Base-by-base conservation (phyloP, 2,113 vertebrate genomes). In the Neolamprologus sp. region DNA sequence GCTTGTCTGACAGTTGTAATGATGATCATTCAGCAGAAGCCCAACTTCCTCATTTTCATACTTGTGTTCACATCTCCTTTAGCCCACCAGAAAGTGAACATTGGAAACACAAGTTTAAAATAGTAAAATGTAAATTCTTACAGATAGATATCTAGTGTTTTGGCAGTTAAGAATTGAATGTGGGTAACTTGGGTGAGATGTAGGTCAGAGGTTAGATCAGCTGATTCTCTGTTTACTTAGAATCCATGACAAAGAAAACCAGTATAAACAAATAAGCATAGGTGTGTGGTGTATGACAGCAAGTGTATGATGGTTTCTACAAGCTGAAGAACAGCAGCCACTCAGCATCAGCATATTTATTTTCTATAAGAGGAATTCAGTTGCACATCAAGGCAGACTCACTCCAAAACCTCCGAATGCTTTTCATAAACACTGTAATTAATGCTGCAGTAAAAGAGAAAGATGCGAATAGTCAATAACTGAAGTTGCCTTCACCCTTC, bases 81-180 rank as follows among this genome's bases (percentile, higher is more conserved):
- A 57, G 54, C 3, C 54, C 54, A 14, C 54, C 54, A 26, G 54
- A 57, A 57, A 57, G 12, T 57, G 54, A 55, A 55, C 54, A 55
- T 26, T 55, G 21, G 12, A 57, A 26, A 57, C 54, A 26, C 54
- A 26, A 57, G 54, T 57, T 57, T 14, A 26, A 26, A 14, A 57
- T 26, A 57, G 54, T 55, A 26, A 55, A 55, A 23, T 54, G 53
- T 21, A 54, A 54, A 54, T 55, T 55, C 21, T 55, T 55, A 55
- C 0, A 55, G 54, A 55, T 26, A 13, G 54, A 55, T 57, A 57
- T 57, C 21, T 3, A 57, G 21, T 57, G 54, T 3, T 57, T 57
- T 57, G 21, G 21, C 54, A 26, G 54, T 0, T 57, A 57, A 57
- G 0, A 26, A 26, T 14, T 57, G 54, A 57, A 57, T 26, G 21